Conservation (phyloP, 1,140 invertebrate species). For the Lordiphosa stackelbergi region DNA sequence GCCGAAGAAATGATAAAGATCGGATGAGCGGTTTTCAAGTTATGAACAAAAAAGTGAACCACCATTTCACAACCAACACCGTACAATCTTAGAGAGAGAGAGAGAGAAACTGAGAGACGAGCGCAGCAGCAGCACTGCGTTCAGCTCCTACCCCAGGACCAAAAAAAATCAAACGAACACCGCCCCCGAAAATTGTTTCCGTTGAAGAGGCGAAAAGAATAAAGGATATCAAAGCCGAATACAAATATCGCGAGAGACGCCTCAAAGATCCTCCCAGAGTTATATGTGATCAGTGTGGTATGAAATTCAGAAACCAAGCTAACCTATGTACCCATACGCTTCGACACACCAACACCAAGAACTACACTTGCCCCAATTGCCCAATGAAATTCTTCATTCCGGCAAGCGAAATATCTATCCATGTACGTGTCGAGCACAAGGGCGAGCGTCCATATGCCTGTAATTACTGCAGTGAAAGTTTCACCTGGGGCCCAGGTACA, state of each 20-base stretch:
- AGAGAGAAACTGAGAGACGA: no score
- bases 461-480: slow-evolving; percentile 29
- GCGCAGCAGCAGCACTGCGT: no score
- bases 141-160: no score
- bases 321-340: slow-evolving; percentile 50
- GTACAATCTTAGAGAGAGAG: no score
- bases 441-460: slow-evolving; percentile 44
- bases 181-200: slow-evolving; percentile 14
- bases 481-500: no score
- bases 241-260: slow-evolving; percentile 40
- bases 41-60: no score
- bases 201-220: slow-evolving; percentile 13
- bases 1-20: no score
- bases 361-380: slow-evolving; percentile 42
- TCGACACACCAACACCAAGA: slow-evolving; percentile 44
- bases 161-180: no score
- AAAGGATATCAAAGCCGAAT: no score
- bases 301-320: slow-evolving; percentile 38
- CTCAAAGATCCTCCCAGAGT: slow-evolving; percentile 28
- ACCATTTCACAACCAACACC: no score
- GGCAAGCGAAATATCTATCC: slow-evolving; percentile 57
- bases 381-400: slow-evolving; percentile 47
- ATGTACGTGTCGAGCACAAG: slow-evolving; percentile 40
- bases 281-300: slow-evolving; percentile 57
- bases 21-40: no score